These are phyloP conservation scores for Chymomyza costata DNA, from an alignment of 1,140 invertebrate species.

Conservation along the genomic window DNA sequence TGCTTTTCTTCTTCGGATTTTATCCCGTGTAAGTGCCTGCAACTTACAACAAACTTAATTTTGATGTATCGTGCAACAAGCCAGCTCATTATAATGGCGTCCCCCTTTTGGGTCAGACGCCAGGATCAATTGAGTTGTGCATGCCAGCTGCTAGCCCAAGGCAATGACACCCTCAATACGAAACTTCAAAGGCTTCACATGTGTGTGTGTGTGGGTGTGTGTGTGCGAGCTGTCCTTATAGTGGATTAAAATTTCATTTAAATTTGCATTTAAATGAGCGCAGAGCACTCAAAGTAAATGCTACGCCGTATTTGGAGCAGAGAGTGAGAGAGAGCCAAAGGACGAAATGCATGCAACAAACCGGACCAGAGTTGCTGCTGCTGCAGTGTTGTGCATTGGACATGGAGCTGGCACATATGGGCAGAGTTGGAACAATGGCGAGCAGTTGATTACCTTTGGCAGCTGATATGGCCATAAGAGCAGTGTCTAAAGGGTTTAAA, in stretches of 20 bases:
- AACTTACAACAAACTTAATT: too few relatives aligned
- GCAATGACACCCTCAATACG: slow-evolving; percentile 2
- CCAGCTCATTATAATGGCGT: slow-evolving; percentile 27
- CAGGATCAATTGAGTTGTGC: slow-evolving; percentile 12
- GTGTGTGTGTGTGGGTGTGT: slow-evolving; percentile 11
- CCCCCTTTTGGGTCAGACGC: slow-evolving; percentile 8
- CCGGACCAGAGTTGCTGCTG: slow-evolving; percentile 10
- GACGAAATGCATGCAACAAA: slow-evolving; percentile 23
- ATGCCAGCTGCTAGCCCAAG: slow-evolving; percentile 1
- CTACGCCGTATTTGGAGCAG: background rate
- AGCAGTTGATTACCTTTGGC: slow-evolving; percentile 67
- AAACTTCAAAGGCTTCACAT: slow-evolving; percentile 53
- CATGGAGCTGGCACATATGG: slow-evolving; percentile 42
- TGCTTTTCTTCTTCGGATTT: too few relatives aligned
- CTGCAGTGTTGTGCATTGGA: slow-evolving; percentile 1
- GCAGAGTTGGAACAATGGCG: slow-evolving; percentile 41
- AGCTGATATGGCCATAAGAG: slow-evolving; percentile 52
- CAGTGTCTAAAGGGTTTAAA: too few relatives aligned
- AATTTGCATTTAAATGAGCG: slow-evolving; percentile 75
- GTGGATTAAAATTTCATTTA: slow-evolving; percentile 75
- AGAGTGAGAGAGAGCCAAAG: slow-evolving; percentile 27
- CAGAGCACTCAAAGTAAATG: slow-evolving; percentile 64
- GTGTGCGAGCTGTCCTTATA: slow-evolving; percentile 49
- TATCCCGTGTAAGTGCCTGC: too few relatives aligned
- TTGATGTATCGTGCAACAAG: slow-evolving; percentile 6